phyloP scores from a whole-genome alignment of 1,140 invertebrate species.

The Lepidurus couesii region DNA sequence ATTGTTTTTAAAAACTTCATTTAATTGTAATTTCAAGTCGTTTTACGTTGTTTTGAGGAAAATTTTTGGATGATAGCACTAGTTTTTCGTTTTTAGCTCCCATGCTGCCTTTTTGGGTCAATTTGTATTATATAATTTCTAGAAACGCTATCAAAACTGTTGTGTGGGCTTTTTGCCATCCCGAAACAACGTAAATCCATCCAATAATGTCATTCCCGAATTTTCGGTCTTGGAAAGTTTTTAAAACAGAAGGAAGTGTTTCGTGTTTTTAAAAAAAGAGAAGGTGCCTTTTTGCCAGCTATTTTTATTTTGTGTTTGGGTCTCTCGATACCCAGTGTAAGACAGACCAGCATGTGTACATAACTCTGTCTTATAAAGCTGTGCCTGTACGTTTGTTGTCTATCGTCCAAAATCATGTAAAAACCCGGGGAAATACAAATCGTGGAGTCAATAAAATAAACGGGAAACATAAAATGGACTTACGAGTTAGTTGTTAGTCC shows the following conservation, averaged over 20 bases:
- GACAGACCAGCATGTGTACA: background rate
- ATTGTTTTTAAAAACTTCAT: background rate
- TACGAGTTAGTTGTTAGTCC: background rate
- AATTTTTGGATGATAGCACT: background rate
- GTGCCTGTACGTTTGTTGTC: background rate
- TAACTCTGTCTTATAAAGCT: constrained; percentile 19
- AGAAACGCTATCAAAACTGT: background rate
- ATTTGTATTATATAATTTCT: background rate
- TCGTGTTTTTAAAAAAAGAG: background rate
- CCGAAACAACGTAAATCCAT: background rate
- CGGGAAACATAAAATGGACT: background rate
- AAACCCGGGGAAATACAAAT: constrained; percentile 1
- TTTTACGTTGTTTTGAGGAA: background rate
- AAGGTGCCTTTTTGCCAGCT: constrained; percentile 12
- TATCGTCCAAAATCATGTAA: constrained; percentile 5
- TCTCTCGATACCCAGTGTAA: background rate
- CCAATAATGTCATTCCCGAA: background rate
- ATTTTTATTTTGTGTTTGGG: background rate
- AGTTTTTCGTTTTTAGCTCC: constrained; percentile 11
- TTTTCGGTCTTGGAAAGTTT: background rate
- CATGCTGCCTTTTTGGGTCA: background rate
- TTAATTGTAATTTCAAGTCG: background rate
- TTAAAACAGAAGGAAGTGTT: background rate
- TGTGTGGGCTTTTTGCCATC: constrained; percentile 7
- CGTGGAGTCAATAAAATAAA: background rate